Base-by-base conservation (phyloP, 2,797 vertebrate genomes). In the Micropoecilia bifurca region DNA sequence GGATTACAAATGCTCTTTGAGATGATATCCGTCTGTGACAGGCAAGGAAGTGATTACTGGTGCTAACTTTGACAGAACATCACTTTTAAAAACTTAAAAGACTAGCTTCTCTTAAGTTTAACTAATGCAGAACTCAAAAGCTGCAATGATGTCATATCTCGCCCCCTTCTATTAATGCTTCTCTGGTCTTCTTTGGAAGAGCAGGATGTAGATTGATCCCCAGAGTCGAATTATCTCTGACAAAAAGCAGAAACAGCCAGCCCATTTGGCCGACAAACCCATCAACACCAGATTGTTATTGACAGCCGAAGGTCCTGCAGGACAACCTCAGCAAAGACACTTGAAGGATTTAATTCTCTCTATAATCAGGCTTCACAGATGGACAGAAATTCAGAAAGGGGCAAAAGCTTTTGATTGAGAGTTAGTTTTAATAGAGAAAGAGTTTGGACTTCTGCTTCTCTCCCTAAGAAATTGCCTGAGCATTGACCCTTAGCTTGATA, bases 401-500 rank as follows among this genome's bases (percentile, higher is more conserved):
- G 76, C n/a, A 71, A 71, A 77, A 43, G 74, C 73, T 83, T 87
- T 83, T 72, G 50, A 74, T 79, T 85, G 55, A 72, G 59, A 28
- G 61, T 50, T 83, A 72, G 71, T 69, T 82, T 78, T 57, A 76
- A 76, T 90, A 88, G 39, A 63, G 33, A 36, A 36, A 68, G 82
- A 81, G 77, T 83, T 36, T 79, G 73, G 76, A 78, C 84, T 50
- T 74, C 69, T 39, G 86, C 73, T 63, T 7, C 77, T 76, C 80
- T 45, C 41, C 76, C 43, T 71, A 72, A 87, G 80, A 88, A 82
- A 87, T 81, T 83, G 76, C 79, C 83, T 87, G 80, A 80, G 48
- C 84, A 84, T 74, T 81, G 89, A 91, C 93, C 90, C 74, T 43
- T 66, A 25, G 3, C 81, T 78, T 86, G 90, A 89, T 92, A 84